A percentile compares a stretch with the other conserved stretches of the same genome.
phyloP scores from a whole-genome alignment of 1,140 invertebrate genomes.

The Drosophila miranda region DNA sequence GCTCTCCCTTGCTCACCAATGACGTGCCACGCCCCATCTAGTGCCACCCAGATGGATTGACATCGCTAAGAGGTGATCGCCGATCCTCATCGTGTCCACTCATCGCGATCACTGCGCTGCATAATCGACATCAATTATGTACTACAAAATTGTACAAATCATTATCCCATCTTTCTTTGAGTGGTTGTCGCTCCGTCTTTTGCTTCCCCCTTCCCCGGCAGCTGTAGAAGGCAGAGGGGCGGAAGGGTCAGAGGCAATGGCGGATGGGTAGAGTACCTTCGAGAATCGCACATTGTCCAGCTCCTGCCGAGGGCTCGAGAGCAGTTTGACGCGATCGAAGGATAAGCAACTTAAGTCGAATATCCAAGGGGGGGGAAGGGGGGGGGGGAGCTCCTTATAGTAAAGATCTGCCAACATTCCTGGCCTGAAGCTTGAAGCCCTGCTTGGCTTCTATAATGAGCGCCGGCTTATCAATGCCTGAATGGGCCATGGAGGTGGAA shows the following conservation, averaged over 20 bases:
- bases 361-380: not conserved
- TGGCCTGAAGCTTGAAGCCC: not conserved
- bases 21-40: not conserved
- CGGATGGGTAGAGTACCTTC: not conserved
- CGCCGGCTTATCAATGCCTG: slow-evolving; percentile 43
- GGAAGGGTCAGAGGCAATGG: not conserved
- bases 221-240: not conserved
- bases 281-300: slow-evolving; percentile 11
- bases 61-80: too few relatives aligned
- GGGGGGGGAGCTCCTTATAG: not conserved
- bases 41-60: slow-evolving; percentile 5
- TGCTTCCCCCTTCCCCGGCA: slow-evolving; percentile 1
- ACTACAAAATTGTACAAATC: slow-evolving; percentile 70
- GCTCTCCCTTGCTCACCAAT: too few relatives aligned
- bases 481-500: not conserved
- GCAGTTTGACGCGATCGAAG: slow-evolving; percentile 26
- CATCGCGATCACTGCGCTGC: not conserved
- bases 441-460: slow-evolving; percentile 34
- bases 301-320: slow-evolving; percentile 26
- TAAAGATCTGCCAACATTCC: slow-evolving; percentile 19
- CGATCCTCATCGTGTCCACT: slow-evolving; percentile 32
- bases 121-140: slow-evolving; percentile 63
- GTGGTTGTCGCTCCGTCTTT: not conserved
- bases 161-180: slow-evolving; percentile 29
- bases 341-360: slow-evolving; percentile 30